Evolutionary conservation across 1,140 invertebrate genomes (phyloP), one percentile per base, ranked within the genome.

Genomic region (Bathynomus jamesi): DNA sequence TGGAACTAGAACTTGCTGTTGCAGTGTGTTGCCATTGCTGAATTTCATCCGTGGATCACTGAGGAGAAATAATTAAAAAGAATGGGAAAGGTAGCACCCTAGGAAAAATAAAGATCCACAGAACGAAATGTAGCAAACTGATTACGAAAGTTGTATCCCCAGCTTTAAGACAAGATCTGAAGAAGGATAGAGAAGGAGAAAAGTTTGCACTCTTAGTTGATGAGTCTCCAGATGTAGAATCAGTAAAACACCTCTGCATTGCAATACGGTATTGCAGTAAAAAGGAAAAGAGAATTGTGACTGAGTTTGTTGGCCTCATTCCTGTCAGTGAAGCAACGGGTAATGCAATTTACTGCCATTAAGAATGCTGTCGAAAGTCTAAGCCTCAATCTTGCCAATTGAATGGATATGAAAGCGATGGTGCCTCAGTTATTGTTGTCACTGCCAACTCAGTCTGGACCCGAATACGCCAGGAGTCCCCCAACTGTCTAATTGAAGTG

Each of bases 201-300:
- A 69, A 69, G 30, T 69, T 24, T 60, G 67, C 67, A 61, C 40
- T 69, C 28, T 2, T 69, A 61, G 30, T 69, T 69, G 67, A 69
- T 24, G 67, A 60, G 27, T 5, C 66, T 8, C 40, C 66, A 7
- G 66, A 67, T 46, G 4, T 67, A 21, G 28, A 21, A 46, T 3
- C 66, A 60, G 32, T 61, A 17, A 69, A 60, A 60, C 67, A 69
- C 61, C 32, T 69, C 67, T 69, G 67, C 46, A 69, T 69, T 25
- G 27, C 24, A 21, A 69, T 69, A 10, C 13, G 40, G 32, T 69
- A 69, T 27, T 69, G 29, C 21, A 69, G 67, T 60, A 69, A 69
- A 27, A 69, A 69, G 25, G 67, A 69, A 69, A 69, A 69, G 29
- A 69, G 67, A n/a, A 67, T 67, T 67, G 40, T 60, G 13, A 69